Evolutionary conservation across 2,797 vertebrate genomes (phyloP).

Genomic region (Echiichthys vipera): DNA sequence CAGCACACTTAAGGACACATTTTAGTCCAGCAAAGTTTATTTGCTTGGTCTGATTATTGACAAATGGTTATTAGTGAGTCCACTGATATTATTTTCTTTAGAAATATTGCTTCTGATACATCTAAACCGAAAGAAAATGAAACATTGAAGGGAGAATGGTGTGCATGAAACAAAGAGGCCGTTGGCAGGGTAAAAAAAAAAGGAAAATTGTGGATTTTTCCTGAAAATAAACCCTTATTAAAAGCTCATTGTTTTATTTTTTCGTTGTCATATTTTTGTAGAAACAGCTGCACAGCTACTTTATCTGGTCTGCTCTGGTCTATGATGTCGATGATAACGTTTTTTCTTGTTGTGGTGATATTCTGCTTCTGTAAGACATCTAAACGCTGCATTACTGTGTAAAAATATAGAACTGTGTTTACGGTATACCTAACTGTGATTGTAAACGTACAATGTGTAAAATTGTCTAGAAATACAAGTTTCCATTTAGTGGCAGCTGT

Average conservation of each 20-base stretch:
- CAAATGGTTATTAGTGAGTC: conserved; percentile 24
- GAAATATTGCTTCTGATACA: conserved; percentile 48
- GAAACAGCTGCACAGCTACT: background rate
- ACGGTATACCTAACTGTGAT: conserved; percentile 16
- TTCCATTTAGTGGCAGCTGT: conserved; percentile 4
- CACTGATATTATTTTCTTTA: conserved; percentile 49
- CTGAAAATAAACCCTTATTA: background rate
- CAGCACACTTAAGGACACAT: conserved; percentile 15
- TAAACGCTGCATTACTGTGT: background rate
- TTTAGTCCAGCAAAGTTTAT: conserved; percentile 40
- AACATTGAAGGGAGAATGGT: background rate
- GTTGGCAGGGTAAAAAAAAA: background rate
- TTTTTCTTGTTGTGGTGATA: background rate
- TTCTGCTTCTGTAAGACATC: conserved; percentile 2
- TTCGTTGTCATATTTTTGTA: background rate
- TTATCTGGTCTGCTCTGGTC: conserved; percentile 4
- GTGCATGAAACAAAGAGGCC: background rate
- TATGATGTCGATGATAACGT: background rate
- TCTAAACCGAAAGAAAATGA: conserved; percentile 10
- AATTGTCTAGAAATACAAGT: background rate
- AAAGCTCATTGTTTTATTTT: background rate
- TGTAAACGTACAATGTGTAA: conserved; percentile 14
- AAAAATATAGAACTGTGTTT: background rate
- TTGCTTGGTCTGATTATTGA: conserved; percentile 36
- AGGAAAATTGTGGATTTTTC: background rate